Evolutionary conservation across 1,140 invertebrate genomes (phyloP).

Genomic region (Tetramorium parvispinum): DNA sequence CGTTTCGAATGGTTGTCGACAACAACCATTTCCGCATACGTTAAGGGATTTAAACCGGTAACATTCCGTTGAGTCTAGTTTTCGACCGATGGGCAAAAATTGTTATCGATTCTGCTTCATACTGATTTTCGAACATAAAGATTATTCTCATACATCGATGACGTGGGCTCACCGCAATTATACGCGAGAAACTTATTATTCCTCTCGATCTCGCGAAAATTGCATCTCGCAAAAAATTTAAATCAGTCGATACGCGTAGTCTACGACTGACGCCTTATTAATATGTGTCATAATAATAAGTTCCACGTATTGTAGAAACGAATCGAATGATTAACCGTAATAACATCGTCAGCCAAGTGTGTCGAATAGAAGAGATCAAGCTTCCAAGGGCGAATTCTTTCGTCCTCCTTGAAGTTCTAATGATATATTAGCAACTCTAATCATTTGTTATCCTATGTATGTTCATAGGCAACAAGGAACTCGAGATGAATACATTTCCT

Average conservation of each 20-base stretch:
- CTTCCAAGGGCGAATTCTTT: slow-evolving; percentile 61
- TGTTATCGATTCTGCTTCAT: not conserved
- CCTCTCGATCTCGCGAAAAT: not conserved
- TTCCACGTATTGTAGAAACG: not conserved
- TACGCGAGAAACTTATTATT: not conserved
- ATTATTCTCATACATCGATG: not conserved
- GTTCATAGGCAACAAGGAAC: slow-evolving; percentile 17
- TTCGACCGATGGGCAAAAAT: not conserved
- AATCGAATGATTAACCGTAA: slow-evolving; percentile 36
- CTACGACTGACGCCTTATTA: not conserved
- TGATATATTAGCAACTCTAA: not conserved
- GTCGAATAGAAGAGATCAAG: slow-evolving; percentile 32
- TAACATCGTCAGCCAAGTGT: slow-evolving; percentile 21
- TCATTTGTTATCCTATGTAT: not conserved
- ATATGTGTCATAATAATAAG: slow-evolving; percentile 28
- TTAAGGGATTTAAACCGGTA: not conserved
- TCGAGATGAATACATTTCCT: not conserved
- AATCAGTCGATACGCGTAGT: not conserved
- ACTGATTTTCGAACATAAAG: not conserved
- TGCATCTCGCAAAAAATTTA: slow-evolving; percentile 2
- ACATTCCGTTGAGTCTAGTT: not conserved
- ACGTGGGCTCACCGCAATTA: not conserved
- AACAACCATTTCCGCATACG: slow-evolving; percentile 6
- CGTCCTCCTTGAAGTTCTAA: not conserved
- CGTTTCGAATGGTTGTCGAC: not conserved